These are phyloP conservation scores for Lutra lutra DNA, from an alignment of 2,797 vertebrate species.

Conservation along the genomic window DNA sequence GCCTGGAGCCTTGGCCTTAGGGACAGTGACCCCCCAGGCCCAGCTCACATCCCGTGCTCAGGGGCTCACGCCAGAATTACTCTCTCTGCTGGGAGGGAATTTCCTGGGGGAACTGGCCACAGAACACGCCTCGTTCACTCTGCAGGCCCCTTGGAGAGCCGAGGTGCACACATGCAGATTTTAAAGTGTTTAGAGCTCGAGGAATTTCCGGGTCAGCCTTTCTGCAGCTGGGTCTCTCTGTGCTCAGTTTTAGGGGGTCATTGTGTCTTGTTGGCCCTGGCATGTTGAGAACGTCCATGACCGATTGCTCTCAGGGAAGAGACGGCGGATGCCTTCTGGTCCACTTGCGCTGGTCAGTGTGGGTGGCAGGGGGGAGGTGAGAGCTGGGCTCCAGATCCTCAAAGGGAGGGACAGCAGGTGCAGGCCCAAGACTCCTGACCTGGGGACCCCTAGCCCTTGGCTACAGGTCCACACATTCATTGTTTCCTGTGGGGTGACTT, in stretches of 20 bases:
- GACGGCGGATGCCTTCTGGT: not conserved
- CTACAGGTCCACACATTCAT: not conserved
- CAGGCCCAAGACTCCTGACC: not conserved
- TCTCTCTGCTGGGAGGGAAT: not conserved
- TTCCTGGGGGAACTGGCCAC: not conserved
- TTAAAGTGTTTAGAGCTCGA: not conserved
- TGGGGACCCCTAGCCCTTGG: not conserved
- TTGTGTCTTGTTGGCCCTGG: not conserved
- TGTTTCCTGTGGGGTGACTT: not conserved
- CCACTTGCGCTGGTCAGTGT: not conserved
- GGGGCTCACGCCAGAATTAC: not conserved
- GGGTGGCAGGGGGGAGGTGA: not conserved
- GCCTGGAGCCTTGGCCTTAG: accelerated
- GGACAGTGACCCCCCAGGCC: accelerated
- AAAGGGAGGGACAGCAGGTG: not conserved
- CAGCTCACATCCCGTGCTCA: accelerated
- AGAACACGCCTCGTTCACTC: not conserved
- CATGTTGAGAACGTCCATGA: not conserved
- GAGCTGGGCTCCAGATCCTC: not conserved
- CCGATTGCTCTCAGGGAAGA: not conserved
- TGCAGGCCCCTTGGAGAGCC: not conserved
- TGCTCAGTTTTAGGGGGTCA: not conserved
- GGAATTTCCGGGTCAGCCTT: not conserved
- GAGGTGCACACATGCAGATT: not conserved
- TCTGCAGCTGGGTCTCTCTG: not conserved